Percentiles rank a stretch among this genome's conserved stretches.
Evolutionary conservation across 92 coral and sea anemone genomes (phyloP).

Genomic region (Phenganax marumi): DNA sequence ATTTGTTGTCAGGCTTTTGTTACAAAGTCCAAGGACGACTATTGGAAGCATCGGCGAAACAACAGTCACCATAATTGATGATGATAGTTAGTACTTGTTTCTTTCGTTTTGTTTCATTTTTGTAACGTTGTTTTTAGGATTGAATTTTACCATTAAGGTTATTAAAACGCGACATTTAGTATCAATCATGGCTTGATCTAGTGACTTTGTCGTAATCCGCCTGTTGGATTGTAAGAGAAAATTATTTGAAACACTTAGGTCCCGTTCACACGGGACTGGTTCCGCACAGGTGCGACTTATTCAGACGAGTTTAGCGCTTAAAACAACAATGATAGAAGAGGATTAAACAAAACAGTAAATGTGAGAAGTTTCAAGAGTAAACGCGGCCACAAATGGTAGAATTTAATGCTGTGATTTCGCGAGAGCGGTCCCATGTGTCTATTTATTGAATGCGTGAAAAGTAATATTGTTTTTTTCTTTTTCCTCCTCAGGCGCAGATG

Average conservation of each 20-base stretch:
- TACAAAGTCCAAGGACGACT: conserved; percentile 13
- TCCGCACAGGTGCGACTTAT: no score
- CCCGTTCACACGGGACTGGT: no score
- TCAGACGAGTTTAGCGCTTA: no score
- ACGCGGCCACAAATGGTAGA: no score
- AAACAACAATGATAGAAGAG: no score
- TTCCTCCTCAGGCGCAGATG: conserved; percentile 3
- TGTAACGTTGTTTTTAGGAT: background rate
- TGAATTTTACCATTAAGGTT: background rate
- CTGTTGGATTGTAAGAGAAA: background rate
- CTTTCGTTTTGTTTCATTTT: background rate
- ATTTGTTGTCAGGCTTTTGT: conserved; percentile 27
- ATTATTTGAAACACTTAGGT: no score
- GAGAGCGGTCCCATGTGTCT: no score
- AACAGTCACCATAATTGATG: conserved; percentile 47
- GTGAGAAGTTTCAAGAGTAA: no score
- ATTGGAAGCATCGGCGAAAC: conserved; percentile 5
- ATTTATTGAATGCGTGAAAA: background rate
- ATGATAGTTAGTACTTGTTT: conserved; percentile 43
- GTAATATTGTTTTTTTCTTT: background rate
- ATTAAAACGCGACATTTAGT: background rate
- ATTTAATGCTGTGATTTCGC: no score
- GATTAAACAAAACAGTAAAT: no score
- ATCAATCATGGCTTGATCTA: no score
- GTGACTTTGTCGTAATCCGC: no score